A percentile compares a stretch with the other conserved stretches of the same genome.
These are phyloP conservation scores for Trichoplusia ni DNA, from an alignment of 1,140 invertebrate genomes.

Conservation along the genomic window DNA sequence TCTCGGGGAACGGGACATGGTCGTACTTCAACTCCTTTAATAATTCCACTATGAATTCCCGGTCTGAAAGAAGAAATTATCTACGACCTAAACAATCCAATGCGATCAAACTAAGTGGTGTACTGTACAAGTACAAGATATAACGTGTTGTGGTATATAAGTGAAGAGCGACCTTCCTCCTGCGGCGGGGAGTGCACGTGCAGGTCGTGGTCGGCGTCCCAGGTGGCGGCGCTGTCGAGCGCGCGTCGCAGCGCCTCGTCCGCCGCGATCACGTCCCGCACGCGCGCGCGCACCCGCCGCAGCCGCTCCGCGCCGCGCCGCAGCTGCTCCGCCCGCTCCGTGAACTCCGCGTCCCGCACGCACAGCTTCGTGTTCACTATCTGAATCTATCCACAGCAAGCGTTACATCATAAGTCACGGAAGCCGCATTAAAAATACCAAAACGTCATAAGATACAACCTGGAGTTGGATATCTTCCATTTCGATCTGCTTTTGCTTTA, in stretches of 20 bases:
- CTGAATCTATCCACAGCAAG: constrained; percentile 49
- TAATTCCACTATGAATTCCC: constrained; percentile 57
- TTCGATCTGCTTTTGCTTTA: constrained; percentile 56
- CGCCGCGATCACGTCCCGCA: constrained; percentile 53
- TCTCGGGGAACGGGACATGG: constrained; percentile 32
- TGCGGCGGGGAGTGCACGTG: constrained; percentile 30
- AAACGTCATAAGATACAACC: constrained; percentile 42
- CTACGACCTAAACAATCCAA: background rate
- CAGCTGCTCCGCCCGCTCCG: constrained; percentile 50
- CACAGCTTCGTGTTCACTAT: constrained; percentile 66
- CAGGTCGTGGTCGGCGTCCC: constrained; percentile 38
- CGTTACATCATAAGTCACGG: too few species aligned
- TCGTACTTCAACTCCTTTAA: constrained; percentile 60
- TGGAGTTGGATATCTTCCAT: constrained; percentile 68
- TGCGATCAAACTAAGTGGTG: too few species aligned
- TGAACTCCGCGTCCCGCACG: constrained; percentile 58
- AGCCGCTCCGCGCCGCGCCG: constrained; percentile 48
- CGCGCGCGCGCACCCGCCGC: constrained; percentile 50
- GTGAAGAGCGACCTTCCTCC: constrained; percentile 49
- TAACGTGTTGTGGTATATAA: too few species aligned
- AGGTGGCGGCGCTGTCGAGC: constrained; percentile 32
- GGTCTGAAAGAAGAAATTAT: constrained; percentile 50
- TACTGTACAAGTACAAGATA: too few species aligned
- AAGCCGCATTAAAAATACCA: background rate
- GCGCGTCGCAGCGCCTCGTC: constrained; percentile 53